phyloP scores from a whole-genome alignment of 2,797 vertebrate genomes.

The Eurystomus glaucurus region DNA sequence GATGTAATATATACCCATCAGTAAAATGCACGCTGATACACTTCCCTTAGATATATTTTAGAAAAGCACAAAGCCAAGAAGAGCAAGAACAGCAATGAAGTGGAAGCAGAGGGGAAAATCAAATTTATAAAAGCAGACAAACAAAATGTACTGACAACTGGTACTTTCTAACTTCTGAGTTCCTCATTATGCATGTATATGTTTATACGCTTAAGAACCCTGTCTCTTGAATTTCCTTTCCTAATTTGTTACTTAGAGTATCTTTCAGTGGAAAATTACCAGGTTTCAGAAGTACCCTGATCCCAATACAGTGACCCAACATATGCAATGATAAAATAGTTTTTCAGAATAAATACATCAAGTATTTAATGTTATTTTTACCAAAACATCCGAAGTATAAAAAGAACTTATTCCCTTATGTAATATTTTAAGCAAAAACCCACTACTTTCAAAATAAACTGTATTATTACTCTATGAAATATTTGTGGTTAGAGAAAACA shows the following conservation, averaged over 20 bases:
- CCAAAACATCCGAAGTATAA: neutral
- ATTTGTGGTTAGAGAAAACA: neutral
- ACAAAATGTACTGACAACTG: neutral
- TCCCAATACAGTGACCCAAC: neutral
- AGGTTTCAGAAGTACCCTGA: neutral
- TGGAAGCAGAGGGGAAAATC: neutral
- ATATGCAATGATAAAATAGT: neutral
- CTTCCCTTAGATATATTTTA: neutral
- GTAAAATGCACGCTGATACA: neutral
- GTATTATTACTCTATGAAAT: neutral
- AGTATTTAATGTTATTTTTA: neutral
- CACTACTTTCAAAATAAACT: neutral
- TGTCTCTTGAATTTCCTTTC: neutral
- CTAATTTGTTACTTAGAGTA: neutral
- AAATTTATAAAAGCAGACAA: neutral
- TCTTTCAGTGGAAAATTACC: neutral
- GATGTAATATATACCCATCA: neutral
- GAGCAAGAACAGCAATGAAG: neutral
- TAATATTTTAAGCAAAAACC: rapidly evolving
- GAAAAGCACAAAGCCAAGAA: neutral
- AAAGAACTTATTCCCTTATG: neutral
- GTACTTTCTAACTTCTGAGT: neutral
- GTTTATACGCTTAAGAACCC: neutral
- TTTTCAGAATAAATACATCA: neutral
- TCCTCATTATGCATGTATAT: neutral